Conservation (phyloP, 2,797 vertebrate genomes). For the Sorex maritimensis region DNA sequence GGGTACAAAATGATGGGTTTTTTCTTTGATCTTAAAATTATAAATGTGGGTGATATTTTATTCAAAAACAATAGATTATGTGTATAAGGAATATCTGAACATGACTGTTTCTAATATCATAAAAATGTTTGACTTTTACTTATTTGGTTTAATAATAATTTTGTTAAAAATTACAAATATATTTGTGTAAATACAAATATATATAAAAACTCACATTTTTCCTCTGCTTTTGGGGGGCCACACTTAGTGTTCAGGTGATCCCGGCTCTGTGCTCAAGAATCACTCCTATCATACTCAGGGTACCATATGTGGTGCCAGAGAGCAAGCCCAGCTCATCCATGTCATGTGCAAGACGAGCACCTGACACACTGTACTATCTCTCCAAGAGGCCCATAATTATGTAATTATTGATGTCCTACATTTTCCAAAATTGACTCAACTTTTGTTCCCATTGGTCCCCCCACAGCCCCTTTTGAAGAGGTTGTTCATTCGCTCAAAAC, state of each 20-base stretch:
- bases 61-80: neutral
- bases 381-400: too few relatives aligned
- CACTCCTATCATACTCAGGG: too few relatives aligned
- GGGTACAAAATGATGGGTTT: neutral
- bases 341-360: too few relatives aligned
- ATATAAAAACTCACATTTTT: too few relatives aligned
- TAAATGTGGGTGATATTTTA: neutral
- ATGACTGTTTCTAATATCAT: neutral
- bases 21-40: slow-evolving; percentile 29
- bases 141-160: neutral
- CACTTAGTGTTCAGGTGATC: too few relatives aligned
- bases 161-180: slow-evolving; percentile 8
- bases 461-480: neutral
- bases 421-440: neutral
- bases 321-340: too few relatives aligned
- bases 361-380: too few relatives aligned
- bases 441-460: neutral
- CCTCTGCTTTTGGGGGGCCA: too few relatives aligned
- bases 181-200: neutral
- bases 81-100: neutral
- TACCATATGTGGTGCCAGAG: too few relatives aligned
- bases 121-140: neutral
- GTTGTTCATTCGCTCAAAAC: neutral
- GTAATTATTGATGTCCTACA: neutral
- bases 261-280: too few relatives aligned